Percentiles rank a stretch among this genome's conserved stretches.
Conservation (phyloP, 1,140 invertebrate genomes). For the Drosophila paulistorum region DNA sequence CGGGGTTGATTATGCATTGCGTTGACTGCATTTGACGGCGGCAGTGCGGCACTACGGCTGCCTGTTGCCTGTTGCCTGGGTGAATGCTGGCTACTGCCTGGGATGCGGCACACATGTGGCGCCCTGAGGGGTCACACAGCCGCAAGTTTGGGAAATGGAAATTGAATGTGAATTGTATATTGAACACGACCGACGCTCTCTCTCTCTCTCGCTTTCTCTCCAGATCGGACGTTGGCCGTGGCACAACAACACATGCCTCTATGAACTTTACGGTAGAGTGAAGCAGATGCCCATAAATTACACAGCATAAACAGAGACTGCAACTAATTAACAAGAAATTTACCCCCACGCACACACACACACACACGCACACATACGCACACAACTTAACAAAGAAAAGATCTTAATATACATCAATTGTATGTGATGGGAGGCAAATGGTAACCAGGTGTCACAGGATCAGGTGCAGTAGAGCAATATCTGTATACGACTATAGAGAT, state of each 20-base stretch:
- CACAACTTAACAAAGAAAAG: not conserved
- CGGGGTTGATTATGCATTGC: constrained; percentile 48
- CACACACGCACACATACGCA: not conserved
- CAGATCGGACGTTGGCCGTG: constrained; percentile 42
- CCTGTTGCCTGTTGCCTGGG: constrained; percentile 10
- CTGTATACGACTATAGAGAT: not conserved
- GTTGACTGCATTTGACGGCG: constrained; percentile 21
- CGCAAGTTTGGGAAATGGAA: constrained; percentile 66
- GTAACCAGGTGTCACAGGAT: constrained; percentile 6
- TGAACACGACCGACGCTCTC: constrained; percentile 23
- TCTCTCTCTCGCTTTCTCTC: too few relatives aligned
- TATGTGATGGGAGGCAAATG: not conserved
- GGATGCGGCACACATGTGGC: constrained; percentile 56
- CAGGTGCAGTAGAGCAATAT: not conserved
- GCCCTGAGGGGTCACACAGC: constrained; percentile 37
- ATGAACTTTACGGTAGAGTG: constrained; percentile 43
- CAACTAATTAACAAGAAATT: constrained; percentile 78
- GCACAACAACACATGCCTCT: constrained; percentile 37
- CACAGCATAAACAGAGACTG: constrained; percentile 73
- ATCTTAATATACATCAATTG: not conserved
- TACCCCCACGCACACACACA: constrained; percentile 41
- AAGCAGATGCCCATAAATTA: constrained; percentile 65
- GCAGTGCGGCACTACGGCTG: constrained; percentile 1
- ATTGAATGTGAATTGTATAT: constrained; percentile 77
- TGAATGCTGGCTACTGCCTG: constrained; percentile 33